These are phyloP conservation scores for Proterorhinus semilunaris DNA, from an alignment of 2,113 vertebrate genomes.

Conservation along the genomic window DNA sequence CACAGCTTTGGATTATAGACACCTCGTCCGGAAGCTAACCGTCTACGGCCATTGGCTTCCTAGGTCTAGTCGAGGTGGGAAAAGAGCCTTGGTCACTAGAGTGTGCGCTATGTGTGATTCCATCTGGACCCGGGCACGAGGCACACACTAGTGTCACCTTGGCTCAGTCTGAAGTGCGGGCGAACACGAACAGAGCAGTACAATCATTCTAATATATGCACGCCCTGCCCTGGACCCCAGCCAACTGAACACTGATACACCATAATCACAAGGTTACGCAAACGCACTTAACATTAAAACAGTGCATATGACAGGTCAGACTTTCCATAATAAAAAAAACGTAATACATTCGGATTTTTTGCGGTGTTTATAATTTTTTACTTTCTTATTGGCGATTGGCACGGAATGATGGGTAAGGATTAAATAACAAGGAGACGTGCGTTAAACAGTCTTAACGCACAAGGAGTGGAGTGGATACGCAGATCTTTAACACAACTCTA, in stretches of 20 bases:
- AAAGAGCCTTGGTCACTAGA: constrained; percentile 6
- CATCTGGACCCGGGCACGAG: constrained; percentile 7
- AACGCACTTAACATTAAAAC: neutral
- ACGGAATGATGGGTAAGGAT: too few relatives aligned
- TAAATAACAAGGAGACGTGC: too few relatives aligned
- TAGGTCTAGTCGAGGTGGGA: constrained; percentile 15
- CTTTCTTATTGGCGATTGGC: too few relatives aligned
- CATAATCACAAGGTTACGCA: constrained; percentile 16
- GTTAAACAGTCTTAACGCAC: too few relatives aligned
- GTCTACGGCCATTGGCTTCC: constrained; percentile 11
- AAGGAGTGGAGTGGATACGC: too few relatives aligned
- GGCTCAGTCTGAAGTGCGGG: constrained; percentile 1
- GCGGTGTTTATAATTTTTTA: too few relatives aligned
- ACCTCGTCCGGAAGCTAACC: too few relatives aligned
- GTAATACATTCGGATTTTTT: too few relatives aligned
- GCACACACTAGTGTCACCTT: constrained; percentile 30
- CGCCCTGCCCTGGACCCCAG: constrained; percentile 18
- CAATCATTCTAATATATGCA: constrained; percentile 34
- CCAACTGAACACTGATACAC: constrained; percentile 16
- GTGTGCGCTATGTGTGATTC: constrained; percentile 1
- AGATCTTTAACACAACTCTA: too few relatives aligned
- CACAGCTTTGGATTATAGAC: constrained; percentile 4
- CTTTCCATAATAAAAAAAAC: too few relatives aligned
- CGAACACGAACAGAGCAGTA: constrained; percentile 6
- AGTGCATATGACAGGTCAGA: too few relatives aligned